A percentile compares a stretch with the other conserved stretches of the same genome.
Conservation (phyloP, 1,140 invertebrate species). For the Drosophila nigromelanica region DNA sequence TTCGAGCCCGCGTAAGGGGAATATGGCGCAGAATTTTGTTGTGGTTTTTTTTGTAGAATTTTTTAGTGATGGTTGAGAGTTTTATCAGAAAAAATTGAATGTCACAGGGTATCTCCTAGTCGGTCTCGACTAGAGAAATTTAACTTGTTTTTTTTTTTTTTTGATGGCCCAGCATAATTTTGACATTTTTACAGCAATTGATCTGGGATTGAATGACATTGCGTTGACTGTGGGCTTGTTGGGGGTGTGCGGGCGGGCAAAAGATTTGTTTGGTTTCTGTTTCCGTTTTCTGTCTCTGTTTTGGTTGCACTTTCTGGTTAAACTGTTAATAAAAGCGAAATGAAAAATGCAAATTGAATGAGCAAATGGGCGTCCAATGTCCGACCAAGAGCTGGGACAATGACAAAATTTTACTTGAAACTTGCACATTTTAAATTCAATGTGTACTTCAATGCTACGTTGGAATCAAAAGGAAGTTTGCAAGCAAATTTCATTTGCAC, state of each 20-base stretch:
- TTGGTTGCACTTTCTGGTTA: slow-evolving; percentile 36
- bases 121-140: too few relatives aligned
- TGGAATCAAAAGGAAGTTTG: neutral
- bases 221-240: slow-evolving; percentile 15
- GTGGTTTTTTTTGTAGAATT: too few relatives aligned
- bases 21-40: too few relatives aligned
- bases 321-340: slow-evolving; percentile 62
- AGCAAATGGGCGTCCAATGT: neutral
- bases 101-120: too few relatives aligned
- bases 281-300: slow-evolving; percentile 13
- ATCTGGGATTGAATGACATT: slow-evolving; percentile 75
- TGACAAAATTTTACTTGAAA: neutral
- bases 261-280: slow-evolving; percentile 43
- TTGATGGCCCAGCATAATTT: slow-evolving; percentile 62
- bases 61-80: too few relatives aligned
- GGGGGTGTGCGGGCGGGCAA: neutral
- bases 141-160: neutral
- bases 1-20: too few relatives aligned
- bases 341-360: slow-evolving; percentile 75
- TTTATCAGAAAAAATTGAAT: too few relatives aligned
- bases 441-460: slow-evolving; percentile 31
- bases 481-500: slow-evolving; percentile 39
- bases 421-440: slow-evolving; percentile 38
- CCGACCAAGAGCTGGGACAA: neutral
- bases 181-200: slow-evolving; percentile 81